Evolutionary conservation across 2,113 vertebrate species (phyloP).

Genomic region (Physeter macrocephalus): DNA sequence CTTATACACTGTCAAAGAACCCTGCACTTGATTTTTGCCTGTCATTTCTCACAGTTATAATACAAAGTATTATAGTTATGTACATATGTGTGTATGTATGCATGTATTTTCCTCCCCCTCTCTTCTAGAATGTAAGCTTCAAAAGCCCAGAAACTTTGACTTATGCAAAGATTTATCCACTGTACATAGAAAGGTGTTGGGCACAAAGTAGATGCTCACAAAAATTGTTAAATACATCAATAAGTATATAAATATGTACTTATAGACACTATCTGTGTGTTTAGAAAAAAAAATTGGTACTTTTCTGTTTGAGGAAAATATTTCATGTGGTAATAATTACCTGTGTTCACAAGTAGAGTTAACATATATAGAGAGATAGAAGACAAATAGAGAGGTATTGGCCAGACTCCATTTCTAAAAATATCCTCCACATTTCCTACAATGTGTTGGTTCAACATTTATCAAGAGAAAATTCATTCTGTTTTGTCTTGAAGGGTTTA

Average conservation of each 20-base stretch:
- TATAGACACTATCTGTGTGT: neutral
- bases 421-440: neutral
- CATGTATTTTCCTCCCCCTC: neutral
- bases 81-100: neutral
- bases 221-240: neutral
- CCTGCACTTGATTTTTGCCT: neutral
- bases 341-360: neutral
- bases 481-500: neutral
- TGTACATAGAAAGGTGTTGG: neutral
- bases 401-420: neutral
- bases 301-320: neutral
- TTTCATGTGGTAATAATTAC: neutral
- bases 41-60: neutral
- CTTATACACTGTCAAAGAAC: neutral
- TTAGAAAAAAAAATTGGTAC: neutral
- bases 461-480: neutral
- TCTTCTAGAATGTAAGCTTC: neutral
- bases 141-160: neutral
- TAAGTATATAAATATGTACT: neutral
- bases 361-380: neutral
- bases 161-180: neutral
- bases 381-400: neutral
- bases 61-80: neutral
- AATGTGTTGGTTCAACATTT: neutral
- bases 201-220: neutral